A percentile compares a stretch with the other conserved stretches of the same genome.
These are phyloP conservation scores for Steinernema feltiae DNA, from an alignment of 1,140 invertebrate species.

Conservation along the genomic window DNA sequence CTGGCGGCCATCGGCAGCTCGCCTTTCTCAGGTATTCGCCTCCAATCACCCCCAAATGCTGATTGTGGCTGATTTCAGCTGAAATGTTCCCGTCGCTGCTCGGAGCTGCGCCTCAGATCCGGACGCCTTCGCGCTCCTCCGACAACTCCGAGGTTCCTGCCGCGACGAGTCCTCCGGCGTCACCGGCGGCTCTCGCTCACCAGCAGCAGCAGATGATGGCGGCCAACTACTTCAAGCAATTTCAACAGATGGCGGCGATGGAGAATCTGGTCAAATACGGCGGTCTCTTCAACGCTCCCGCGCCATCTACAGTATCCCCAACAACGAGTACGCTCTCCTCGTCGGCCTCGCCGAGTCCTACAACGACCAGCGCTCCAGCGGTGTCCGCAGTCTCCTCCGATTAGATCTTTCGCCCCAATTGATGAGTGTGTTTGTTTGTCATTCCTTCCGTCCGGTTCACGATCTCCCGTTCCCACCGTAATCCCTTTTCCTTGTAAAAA, in stretches of 20 bases:
- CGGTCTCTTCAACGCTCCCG: background rate
- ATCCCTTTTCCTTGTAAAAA: too few relatives aligned
- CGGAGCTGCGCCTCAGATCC: background rate
- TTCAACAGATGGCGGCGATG: slow-evolving; percentile 4
- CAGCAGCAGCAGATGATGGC: background rate
- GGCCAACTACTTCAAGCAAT: background rate
- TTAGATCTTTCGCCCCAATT: too few relatives aligned
- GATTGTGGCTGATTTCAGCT: background rate
- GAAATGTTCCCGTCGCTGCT: background rate
- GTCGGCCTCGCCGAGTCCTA: background rate
- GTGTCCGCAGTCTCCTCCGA: too few relatives aligned
- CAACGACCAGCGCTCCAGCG: background rate
- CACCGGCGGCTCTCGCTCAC: background rate
- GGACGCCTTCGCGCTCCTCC: background rate
- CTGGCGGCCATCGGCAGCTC: background rate
- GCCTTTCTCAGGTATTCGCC: background rate
- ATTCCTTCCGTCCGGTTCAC: too few relatives aligned
- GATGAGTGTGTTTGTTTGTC: too few relatives aligned
- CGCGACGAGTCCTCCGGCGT: background rate
- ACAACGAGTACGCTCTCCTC: background rate
- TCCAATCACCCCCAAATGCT: background rate
- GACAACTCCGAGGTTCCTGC: background rate
- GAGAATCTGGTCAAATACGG: slow-evolving; percentile 6
- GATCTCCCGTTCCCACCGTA: too few relatives aligned
- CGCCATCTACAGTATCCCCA: background rate